Evolutionary conservation across 1,140 invertebrate species (phyloP).

Genomic region (Drosophila orena): DNA sequence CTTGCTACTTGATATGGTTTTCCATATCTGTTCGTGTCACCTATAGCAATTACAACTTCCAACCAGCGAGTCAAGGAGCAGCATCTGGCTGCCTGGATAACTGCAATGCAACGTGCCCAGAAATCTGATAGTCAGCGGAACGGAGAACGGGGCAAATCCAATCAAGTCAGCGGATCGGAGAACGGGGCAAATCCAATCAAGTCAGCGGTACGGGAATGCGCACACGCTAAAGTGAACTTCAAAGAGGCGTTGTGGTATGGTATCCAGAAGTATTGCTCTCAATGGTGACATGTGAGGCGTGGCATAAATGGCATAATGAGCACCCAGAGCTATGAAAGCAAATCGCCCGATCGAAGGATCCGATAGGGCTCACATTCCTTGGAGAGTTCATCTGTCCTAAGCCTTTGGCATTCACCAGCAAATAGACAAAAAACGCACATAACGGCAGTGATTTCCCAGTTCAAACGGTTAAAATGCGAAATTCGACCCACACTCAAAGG

Average conservation of each 20-base stretch:
- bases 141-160: background rate
- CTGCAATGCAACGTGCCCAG: conserved; percentile 53
- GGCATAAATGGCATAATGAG: conserved; percentile 17
- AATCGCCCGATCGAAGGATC: conserved; percentile 42
- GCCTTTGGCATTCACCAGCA: conserved; percentile 36
- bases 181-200: conserved; percentile 1
- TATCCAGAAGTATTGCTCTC: conserved; percentile 56
- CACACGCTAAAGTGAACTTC: conserved; percentile 44
- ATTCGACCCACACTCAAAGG: conserved; percentile 66
- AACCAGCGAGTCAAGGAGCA: background rate
- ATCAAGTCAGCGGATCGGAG: conserved; percentile 1
- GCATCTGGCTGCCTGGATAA: conserved; percentile 15
- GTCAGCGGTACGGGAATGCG: conserved; percentile 15
- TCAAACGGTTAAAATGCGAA: conserved; percentile 41
- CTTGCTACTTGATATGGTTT: too few relatives aligned
- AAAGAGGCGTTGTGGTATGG: background rate
- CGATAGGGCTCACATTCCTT: background rate
- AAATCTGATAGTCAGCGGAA: background rate
- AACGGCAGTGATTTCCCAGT: conserved; percentile 5
- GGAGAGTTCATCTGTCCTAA: conserved; percentile 34
- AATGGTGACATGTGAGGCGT: conserved; percentile 64
- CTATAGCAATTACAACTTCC: conserved; percentile 7
- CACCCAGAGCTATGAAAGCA: conserved; percentile 49
- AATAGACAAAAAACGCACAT: conserved; percentile 1
- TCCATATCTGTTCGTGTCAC: background rate